These are phyloP conservation scores for Parotocinclus haroldoi DNA, from an alignment of 2,797 vertebrate genomes.

Conservation along the genomic window DNA sequence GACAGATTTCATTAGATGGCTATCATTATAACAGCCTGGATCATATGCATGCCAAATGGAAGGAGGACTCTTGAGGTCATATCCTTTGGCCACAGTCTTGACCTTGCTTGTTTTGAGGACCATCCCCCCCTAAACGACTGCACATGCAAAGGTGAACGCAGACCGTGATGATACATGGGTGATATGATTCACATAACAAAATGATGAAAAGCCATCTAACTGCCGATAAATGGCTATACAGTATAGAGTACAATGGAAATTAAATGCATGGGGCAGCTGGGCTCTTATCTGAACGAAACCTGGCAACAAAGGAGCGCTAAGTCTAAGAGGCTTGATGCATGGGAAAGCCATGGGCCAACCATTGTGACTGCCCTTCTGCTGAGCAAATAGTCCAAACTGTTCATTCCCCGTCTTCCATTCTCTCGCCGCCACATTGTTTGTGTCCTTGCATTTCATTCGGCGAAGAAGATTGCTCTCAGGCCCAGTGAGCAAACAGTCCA, in stretches of 20 bases:
- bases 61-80: constrained; percentile 61
- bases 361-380: constrained; percentile 99
- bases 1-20: constrained; percentile 16
- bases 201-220: constrained; percentile 53
- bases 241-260: constrained; percentile 73
- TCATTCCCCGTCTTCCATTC: constrained; percentile 99
- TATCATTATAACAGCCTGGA: constrained; percentile 55
- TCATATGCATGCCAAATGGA: constrained; percentile 64
- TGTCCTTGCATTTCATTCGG: constrained; percentile 99
- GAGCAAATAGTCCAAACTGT: constrained; percentile 99
- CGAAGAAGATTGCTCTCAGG: constrained; percentile 99
- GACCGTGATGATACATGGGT: constrained; percentile 54
- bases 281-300: constrained; percentile 91
- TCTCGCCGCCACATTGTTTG: constrained; percentile 99
- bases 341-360: constrained; percentile 95
- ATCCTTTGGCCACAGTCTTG: constrained; percentile 45
- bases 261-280: constrained; percentile 91
- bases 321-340: constrained; percentile 92
- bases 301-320: constrained; percentile 92
- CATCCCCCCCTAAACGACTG: constrained; percentile 62
- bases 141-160: constrained; percentile 67
- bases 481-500: constrained; percentile 99
- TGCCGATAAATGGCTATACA: constrained; percentile 79
- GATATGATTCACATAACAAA: constrained; percentile 62
- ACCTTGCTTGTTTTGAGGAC: constrained; percentile 56